phyloP scores from a whole-genome alignment of 2,888 invertebrate genomes.

The Esperia sulphurella region DNA sequence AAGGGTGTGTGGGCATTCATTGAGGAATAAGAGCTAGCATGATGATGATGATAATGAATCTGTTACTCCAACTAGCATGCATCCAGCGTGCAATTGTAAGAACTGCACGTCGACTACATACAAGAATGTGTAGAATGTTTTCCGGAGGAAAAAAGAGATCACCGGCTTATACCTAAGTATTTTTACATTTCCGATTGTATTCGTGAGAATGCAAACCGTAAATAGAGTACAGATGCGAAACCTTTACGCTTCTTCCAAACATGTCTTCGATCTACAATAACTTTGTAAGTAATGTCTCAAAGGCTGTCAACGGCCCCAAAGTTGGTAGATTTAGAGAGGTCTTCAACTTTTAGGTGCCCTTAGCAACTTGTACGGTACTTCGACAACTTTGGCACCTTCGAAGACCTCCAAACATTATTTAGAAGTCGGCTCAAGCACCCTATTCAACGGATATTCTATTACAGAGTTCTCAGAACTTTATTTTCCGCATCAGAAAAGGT shows the following conservation, averaged over 20 bases:
- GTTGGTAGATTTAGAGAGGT: conserved; percentile 57
- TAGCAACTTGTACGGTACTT: conserved; percentile 30
- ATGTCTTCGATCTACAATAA: conserved; percentile 28
- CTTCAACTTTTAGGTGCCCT: conserved; percentile 42
- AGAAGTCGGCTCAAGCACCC: conserved; percentile 36
- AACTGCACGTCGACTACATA: no score
- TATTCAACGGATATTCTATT: conserved; percentile 47
- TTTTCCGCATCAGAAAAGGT: conserved; percentile 30
- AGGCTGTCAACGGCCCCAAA: conserved; percentile 47
- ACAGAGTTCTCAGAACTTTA: conserved; percentile 39
- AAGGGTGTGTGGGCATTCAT: no score
- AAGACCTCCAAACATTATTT: conserved; percentile 41
- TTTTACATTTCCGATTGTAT: no score
- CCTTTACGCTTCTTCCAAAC: conserved; percentile 10
- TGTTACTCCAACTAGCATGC: no score
- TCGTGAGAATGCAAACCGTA: no score
- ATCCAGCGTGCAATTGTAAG: no score
- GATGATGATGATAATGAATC: no score
- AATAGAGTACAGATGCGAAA: background rate
- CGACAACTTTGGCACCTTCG: conserved; percentile 45
- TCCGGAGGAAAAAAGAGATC: no score
- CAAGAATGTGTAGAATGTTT: no score
- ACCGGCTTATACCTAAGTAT: no score
- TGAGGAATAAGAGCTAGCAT: no score
- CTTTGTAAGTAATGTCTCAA: conserved; percentile 41